A percentile compares a stretch with the other conserved stretches of the same genome.
phyloP scores from a whole-genome alignment of 2,888 invertebrate genomes.

The Endotricha flammealis region DNA sequence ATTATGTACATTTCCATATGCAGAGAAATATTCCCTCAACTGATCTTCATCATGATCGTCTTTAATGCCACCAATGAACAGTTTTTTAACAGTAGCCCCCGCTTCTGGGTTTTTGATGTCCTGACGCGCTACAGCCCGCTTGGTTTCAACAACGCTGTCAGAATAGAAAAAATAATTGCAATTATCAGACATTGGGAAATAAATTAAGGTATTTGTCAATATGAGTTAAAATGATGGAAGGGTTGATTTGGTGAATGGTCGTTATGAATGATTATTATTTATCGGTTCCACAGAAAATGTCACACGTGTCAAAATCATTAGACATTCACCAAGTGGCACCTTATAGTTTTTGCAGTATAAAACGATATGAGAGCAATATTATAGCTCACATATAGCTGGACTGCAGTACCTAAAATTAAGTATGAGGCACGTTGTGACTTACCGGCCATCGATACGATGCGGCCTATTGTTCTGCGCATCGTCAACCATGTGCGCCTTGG shows the following conservation, averaged over 20 bases:
- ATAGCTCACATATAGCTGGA: conserved; percentile 61
- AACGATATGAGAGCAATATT: conserved; percentile 60
- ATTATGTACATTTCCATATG: conserved; percentile 89
- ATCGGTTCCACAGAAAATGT: conserved; percentile 71
- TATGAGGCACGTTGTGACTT: conserved; percentile 30
- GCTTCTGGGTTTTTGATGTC: conserved; percentile 95
- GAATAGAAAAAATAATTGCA: conserved; percentile 9
- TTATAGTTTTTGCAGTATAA: conserved; percentile 57
- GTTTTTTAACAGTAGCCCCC: conserved; percentile 94
- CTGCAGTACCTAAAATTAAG: conserved; percentile 39
- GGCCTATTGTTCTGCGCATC: conserved; percentile 94
- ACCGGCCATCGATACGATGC: conserved; percentile 93
- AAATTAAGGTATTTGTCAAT: too few relatives aligned
- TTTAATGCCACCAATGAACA: conserved; percentile 96
- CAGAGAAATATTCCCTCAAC: conserved; percentile 88
- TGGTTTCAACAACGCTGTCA: conserved; percentile 93
- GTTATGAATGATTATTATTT: too few relatives aligned
- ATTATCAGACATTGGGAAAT: too few relatives aligned
- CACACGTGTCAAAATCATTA: conserved; percentile 47
- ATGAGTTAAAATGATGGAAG: too few relatives aligned
- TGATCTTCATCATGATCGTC: conserved; percentile 96
- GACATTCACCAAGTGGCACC: conserved; percentile 71
- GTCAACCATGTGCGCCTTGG: conserved; percentile 96
- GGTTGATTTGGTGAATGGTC: too few relatives aligned
- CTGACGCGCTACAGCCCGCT: conserved; percentile 95